Base-by-base conservation (phyloP, 2,113 vertebrate species). In the Pao palembangensis region DNA sequence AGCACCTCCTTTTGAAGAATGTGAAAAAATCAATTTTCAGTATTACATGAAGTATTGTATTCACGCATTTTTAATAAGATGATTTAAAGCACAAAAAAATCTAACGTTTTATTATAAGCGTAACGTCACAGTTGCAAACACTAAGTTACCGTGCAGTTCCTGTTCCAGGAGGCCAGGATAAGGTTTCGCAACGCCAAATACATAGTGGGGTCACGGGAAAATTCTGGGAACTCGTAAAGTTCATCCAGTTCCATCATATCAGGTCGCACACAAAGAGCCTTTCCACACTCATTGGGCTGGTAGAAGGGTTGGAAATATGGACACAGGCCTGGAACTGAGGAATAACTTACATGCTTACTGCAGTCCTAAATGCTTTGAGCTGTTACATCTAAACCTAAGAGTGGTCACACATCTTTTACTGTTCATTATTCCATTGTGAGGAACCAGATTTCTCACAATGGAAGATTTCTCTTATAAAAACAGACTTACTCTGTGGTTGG, bases 191-290 rank as follows among this genome's bases (percentile, higher is more conserved):
- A 62, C 0, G 96, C 97, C 76, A 99, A 84, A 78, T 99, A 99
- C 94, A 99, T 96, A 50, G 96, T 99, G 25, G 97, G 96, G 62
- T 99, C 97, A 0, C 96, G 90, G 42, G 97, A 98, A 79, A 96
- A 98, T 73, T 98, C 97, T 1, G 97, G 97, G 75, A 99, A 98
- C 89, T 98, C 96, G 21, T 99, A 98, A 60, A 99, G 94, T 81
- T 99, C 97, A 34, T 98, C 96, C 72, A 98, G 83, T 84, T 99
- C 97, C 96, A 98, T 98, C 88, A 98, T 97, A 44, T 99, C 96
- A 0, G 97, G 97, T 69, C 96, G 85, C 68, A 99, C 95, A 38
- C 96, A 98, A 60, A 99, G 91, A 64, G 97, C 96, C 85, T 98
- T 98, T 13, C 95, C 96, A 54, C 96, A 98, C 83, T 99, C 97